Evolutionary conservation across 2,113 vertebrate genomes (phyloP).

Genomic region (Cinclus mexicanus): DNA sequence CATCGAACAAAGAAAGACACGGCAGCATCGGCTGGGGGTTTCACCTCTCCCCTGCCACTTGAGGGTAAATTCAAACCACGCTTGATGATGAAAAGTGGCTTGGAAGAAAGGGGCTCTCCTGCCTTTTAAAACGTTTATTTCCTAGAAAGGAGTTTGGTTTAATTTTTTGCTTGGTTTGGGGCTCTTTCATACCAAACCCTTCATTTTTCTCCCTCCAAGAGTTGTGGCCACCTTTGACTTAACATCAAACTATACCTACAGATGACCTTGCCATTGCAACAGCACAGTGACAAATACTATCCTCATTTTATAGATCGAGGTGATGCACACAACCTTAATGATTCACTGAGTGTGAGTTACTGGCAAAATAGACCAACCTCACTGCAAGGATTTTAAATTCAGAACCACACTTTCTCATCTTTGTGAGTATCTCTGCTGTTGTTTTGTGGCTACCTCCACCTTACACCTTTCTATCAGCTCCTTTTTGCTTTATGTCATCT

Average conservation of each 20-base stretch:
- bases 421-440: neutral
- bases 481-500: neutral
- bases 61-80: neutral
- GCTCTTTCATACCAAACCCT: neutral
- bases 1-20: neutral
- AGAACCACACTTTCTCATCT: neutral
- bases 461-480: neutral
- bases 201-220: accelerated
- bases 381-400: neutral
- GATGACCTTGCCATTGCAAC: neutral
- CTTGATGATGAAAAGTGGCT: neutral
- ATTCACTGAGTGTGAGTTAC: neutral
- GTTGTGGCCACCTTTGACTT: too few relatives aligned
- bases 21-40: neutral
- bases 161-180: neutral
- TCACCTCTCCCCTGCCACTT: accelerated
- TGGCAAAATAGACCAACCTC: neutral
- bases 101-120: neutral
- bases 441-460: neutral
- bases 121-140: neutral
- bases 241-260: neutral
- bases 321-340: neutral
- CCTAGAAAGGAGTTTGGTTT: neutral
- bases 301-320: neutral
- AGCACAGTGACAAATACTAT: neutral